Base-by-base conservation (phyloP, 1,140 invertebrate species). In the Laodelphax striatellus region DNA sequence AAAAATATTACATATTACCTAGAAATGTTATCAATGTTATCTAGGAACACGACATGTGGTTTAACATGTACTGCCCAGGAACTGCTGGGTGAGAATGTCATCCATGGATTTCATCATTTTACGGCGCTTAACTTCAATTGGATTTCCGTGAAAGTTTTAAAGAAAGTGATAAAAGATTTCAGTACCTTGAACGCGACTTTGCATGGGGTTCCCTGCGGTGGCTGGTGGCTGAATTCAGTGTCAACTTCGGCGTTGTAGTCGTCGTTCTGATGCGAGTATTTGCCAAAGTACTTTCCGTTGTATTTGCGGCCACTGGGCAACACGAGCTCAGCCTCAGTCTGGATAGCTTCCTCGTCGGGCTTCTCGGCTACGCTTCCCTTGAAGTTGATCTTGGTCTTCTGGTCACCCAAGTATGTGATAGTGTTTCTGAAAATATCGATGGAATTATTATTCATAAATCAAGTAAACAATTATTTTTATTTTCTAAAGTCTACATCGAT, bases 401-500 rank as follows among this genome's bases (percentile, higher is more conserved):
- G 0, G 81, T 68, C 60, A 75, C 80, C 17, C 81, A 71, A 66
- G 42, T 82, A 70, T 52, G 79, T 75, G 19, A 86, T 56, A 2
- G 76, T 72, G 64, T 83, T 85, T 63, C 70, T 70, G 57, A 34
- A 65, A 57, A 28, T n/a, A n/a, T 28, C 24, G 6, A 28, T 4
- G 24, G 6, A 28, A 28, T 28, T 4, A 28, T 28, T 4, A 28
- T 28, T 28, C 24, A 28, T 28, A 28, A 28, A n/a, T n/a, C n/a
- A n/a, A n/a, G n/a, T n/a, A n/a, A n/a, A n/a, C n/a, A n/a, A n/a
- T n/a, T n/a, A n/a, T n/a, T n/a, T n/a, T n/a, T n/a, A n/a, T n/a
- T n/a, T n/a, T n/a, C n/a, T n/a, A n/a, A n/a, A n/a, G n/a, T n/a
- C n/a, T n/a, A n/a, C n/a, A n/a, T n/a, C n/a, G n/a, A n/a, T n/a